phyloP scores from a whole-genome alignment of 2,888 invertebrate genomes.

The Eupithecia exiguata region DNA sequence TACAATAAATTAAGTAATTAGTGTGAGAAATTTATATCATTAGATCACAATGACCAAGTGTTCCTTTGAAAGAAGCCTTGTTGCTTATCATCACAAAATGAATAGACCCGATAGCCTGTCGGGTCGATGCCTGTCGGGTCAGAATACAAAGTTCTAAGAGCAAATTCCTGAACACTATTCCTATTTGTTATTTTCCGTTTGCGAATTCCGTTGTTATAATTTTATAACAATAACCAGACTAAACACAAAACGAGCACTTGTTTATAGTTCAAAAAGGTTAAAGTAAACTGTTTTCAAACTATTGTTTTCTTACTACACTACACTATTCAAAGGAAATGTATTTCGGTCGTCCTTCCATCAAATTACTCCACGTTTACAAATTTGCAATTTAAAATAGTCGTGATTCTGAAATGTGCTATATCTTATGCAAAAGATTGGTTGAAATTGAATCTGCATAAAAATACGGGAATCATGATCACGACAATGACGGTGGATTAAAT shows the following conservation, averaged over 20 bases:
- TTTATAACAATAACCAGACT: slow-evolving; percentile 10
- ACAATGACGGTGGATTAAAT: background rate
- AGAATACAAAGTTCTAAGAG: slow-evolving; percentile 3
- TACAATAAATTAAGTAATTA: slow-evolving; percentile 11
- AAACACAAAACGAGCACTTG: slow-evolving; percentile 6
- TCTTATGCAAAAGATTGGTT: background rate
- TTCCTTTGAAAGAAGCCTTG: slow-evolving; percentile 18
- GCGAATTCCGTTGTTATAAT: slow-evolving; percentile 9
- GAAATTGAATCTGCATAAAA: background rate
- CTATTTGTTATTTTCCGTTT: background rate
- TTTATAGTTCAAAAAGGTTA: slow-evolving; percentile 8
- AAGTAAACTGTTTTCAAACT: slow-evolving; percentile 20
- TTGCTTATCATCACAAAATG: slow-evolving; percentile 3
- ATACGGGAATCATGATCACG: background rate
- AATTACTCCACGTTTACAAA: slow-evolving; percentile 14
- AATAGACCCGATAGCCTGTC: slow-evolving; percentile 22
- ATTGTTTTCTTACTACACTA: slow-evolving; percentile 22
- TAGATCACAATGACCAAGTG: slow-evolving; percentile 17
- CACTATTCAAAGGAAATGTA: slow-evolving; percentile 19
- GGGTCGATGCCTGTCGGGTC: slow-evolving; percentile 18
- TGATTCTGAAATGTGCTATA: slow-evolving; percentile 11
- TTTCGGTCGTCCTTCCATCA: slow-evolving; percentile 20
- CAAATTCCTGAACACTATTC: slow-evolving; percentile 4
- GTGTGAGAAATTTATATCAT: slow-evolving; percentile 16
- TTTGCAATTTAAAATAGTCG: slow-evolving; percentile 30